Evolutionary conservation across 2,888 invertebrate genomes (phyloP).

Genomic region (Acleris laterana): DNA sequence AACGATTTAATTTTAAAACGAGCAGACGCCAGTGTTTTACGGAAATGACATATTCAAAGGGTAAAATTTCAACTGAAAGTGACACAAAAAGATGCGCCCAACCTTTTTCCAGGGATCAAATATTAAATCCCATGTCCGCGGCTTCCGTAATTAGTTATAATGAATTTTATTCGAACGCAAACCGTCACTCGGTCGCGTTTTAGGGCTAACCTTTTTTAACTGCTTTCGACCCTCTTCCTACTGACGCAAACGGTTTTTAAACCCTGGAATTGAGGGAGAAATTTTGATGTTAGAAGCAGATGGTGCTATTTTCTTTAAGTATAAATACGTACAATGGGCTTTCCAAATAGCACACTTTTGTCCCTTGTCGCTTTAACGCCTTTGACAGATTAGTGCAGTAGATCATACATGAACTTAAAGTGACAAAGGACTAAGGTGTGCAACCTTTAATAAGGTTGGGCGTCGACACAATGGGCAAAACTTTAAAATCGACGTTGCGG

Average conservation of each 20-base stretch:
- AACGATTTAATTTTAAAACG: too few relatives aligned
- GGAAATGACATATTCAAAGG: background rate
- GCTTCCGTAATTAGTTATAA: conserved; percentile 25
- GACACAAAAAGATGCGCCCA: conserved; percentile 3
- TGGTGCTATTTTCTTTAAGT: too few relatives aligned
- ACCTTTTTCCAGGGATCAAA: conserved; percentile 15
- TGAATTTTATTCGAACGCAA: conserved; percentile 32
- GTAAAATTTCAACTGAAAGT: background rate
- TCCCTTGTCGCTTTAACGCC: too few relatives aligned
- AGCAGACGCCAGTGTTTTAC: too few relatives aligned
- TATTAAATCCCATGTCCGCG: conserved; percentile 18
- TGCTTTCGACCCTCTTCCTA: conserved; percentile 18
- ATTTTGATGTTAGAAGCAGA: background rate
- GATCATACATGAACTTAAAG: too few relatives aligned
- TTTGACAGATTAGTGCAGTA: too few relatives aligned
- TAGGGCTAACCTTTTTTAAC: conserved; percentile 24
- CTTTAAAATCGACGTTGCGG: too few relatives aligned
- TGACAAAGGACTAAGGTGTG: too few relatives aligned
- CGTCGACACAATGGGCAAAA: too few relatives aligned
- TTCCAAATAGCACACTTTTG: too few relatives aligned
- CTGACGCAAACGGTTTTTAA: conserved; percentile 17
- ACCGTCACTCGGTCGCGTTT: conserved; percentile 21
- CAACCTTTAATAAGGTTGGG: too few relatives aligned
- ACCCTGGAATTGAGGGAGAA: conserved; percentile 12
- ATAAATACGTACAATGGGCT: too few relatives aligned